Percentiles rank a stretch among this genome's conserved stretches.
phyloP scores from a whole-genome alignment of 1,140 invertebrate genomes.

The Ectropis grisescens region DNA sequence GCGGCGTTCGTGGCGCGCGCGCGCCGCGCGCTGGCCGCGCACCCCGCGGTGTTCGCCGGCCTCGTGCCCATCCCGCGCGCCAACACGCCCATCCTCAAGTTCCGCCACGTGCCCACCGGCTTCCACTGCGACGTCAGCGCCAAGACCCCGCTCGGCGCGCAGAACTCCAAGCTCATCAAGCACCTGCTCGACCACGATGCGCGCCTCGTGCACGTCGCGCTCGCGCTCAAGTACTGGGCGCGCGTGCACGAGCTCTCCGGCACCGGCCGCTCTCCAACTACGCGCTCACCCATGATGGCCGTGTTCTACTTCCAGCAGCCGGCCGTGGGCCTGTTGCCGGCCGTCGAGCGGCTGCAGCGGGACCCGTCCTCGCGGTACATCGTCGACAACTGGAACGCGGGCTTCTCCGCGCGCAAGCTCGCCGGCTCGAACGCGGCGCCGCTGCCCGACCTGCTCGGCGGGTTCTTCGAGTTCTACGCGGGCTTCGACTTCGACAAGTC shows the following conservation, averaged over 20 bases:
- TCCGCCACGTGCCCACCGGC: slow-evolving; percentile 68
- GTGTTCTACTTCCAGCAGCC: slow-evolving; percentile 77
- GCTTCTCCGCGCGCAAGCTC: slow-evolving; percentile 29
- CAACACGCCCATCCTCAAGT: slow-evolving; percentile 81
- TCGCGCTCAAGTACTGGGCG: slow-evolving; percentile 80
- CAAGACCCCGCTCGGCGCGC: slow-evolving; percentile 74
- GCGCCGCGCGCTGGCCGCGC: slow-evolving; percentile 19
- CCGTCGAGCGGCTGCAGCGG: slow-evolving; percentile 66
- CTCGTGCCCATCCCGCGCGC: slow-evolving; percentile 36
- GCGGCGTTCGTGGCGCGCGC: slow-evolving; percentile 37
- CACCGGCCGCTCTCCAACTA: slow-evolving; percentile 72
- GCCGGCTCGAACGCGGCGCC: slow-evolving; percentile 16
- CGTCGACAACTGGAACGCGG: slow-evolving; percentile 58
- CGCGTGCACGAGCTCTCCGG: slow-evolving; percentile 69
- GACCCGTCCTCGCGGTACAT: slow-evolving; percentile 14
- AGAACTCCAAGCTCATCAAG: slow-evolving; percentile 74
- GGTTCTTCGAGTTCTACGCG: slow-evolving; percentile 66
- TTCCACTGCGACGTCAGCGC: slow-evolving; percentile 79
- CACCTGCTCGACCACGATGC: slow-evolving; percentile 72
- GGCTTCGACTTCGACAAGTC: slow-evolving; percentile 56
- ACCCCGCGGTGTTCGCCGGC: not conserved
- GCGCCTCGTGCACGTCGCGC: slow-evolving; percentile 70
- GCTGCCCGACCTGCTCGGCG: slow-evolving; percentile 47
- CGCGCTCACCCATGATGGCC: slow-evolving; percentile 70
- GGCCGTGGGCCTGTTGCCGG: slow-evolving; percentile 75